Evolutionary conservation across 2,888 invertebrate species (phyloP), one percentile per base, ranked within the genome.

Genomic region (Sinotaia quadrata): DNA sequence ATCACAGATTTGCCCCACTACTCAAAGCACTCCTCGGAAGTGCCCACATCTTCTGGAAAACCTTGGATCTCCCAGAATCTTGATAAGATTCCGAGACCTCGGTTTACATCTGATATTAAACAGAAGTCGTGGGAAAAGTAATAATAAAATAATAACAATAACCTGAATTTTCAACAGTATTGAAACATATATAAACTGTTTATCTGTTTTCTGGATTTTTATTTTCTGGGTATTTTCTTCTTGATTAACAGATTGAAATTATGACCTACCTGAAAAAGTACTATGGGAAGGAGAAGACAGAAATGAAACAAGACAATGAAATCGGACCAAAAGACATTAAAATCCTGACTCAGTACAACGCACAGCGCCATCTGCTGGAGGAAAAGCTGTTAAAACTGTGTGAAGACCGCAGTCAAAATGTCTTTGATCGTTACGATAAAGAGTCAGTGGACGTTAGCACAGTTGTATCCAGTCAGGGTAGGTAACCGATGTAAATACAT

Each of bases 211-310:
- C n/a, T n/a, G n/a, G n/a, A n/a, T n/a, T n/a, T n/a, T n/a, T n/a
- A n/a, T n/a, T n/a, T n/a, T n/a, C n/a, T n/a, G n/a, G n/a, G n/a
- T n/a, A n/a, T n/a, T n/a, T n/a, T n/a, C n/a, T n/a, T n/a, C n/a
- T n/a, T n/a, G n/a, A 41, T 59, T 12, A 4, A 70, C 51, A 80
- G 79, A 72, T 80, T 12, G 72, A 75, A 21, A 51, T 79, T n/a
- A 69, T 74, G 27, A 57, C 34, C 4, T 71, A 72, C 58, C 37
- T 63, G 51, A 63, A 37, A 51, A 15, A 4, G 27, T 18, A 8
- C 7, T 47, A 24, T 15, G 47, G 5, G 5, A 4, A 15, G 1
- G 24, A 47, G 47, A 47, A 4, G 47, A n/a, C 5, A 7, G 5
- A 47, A 7, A 15, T 47, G 47, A 47, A 24, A 4, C 2, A 47